A percentile compares a stretch with the other conserved stretches of the same genome.
Conservation (phyloP, 2,888 invertebrate species). For the Latheticus oryzae region DNA sequence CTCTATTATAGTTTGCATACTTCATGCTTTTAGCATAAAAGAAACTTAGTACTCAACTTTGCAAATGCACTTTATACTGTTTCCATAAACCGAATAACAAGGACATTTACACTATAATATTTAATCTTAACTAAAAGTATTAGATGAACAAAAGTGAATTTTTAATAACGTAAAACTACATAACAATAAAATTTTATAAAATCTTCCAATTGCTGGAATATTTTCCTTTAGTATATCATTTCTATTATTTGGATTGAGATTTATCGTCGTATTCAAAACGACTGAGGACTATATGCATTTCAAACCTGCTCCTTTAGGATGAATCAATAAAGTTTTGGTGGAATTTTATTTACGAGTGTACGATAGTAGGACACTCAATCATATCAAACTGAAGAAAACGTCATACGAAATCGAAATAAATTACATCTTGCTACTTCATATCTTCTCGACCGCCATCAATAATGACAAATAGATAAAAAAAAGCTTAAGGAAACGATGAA, state of each 20-base stretch:
- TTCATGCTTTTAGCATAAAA: too few relatives aligned
- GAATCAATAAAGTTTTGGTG: slow-evolving; percentile 45
- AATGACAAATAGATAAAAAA: slow-evolving; percentile 29
- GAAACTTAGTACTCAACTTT: too few relatives aligned
- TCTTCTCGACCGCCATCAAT: slow-evolving; percentile 43
- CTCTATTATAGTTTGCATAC: too few relatives aligned
- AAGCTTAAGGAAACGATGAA: slow-evolving; percentile 25
- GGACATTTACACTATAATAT: too few relatives aligned
- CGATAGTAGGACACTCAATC: slow-evolving; percentile 45
- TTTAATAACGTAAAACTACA: too few relatives aligned
- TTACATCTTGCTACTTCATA: slow-evolving; percentile 44
- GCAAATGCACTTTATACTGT: too few relatives aligned
- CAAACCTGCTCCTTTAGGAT: slow-evolving; percentile 26
- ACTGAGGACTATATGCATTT: slow-evolving; percentile 19
- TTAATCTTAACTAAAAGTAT: too few relatives aligned
- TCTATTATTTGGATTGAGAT: slow-evolving; percentile 16
- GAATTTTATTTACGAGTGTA: slow-evolving; percentile 46
- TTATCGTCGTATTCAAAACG: slow-evolving; percentile 27
- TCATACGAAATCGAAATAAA: slow-evolving; percentile 48
- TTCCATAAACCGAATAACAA: too few relatives aligned
- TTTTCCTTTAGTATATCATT: slow-evolving; percentile 9
- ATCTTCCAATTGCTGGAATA: slow-evolving; percentile 1
- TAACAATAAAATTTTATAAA: too few relatives aligned
- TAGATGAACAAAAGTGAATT: too few relatives aligned
- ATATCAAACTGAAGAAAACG: slow-evolving; percentile 46